These are phyloP conservation scores for Drosophila lacicola DNA, from an alignment of 2,888 invertebrate species.

Conservation along the genomic window DNA sequence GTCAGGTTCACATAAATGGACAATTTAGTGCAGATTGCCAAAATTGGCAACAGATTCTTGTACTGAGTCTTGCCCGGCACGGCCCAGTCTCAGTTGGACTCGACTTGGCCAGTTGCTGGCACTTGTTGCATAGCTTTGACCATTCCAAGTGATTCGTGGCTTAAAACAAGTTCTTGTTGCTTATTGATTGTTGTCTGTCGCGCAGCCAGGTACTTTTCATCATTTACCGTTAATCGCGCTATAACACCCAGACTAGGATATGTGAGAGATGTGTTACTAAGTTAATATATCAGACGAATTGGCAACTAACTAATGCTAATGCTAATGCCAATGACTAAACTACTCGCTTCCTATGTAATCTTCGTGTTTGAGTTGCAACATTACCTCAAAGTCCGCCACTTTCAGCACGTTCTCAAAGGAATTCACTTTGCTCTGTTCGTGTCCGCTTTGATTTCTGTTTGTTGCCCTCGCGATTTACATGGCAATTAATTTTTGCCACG, in stretches of 20 bases:
- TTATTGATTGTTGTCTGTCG: conserved; percentile 25
- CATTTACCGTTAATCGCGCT: conserved; percentile 55
- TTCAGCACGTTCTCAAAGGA: conserved; percentile 51
- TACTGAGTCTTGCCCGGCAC: conserved; percentile 26
- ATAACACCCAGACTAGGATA: neutral
- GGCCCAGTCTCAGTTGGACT: conserved; percentile 39
- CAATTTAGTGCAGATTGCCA: conserved; percentile 78
- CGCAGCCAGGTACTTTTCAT: conserved; percentile 59
- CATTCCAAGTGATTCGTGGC: conserved; percentile 60
- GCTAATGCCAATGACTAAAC: conserved; percentile 21
- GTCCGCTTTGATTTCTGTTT: conserved; percentile 36
- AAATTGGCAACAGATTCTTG: conserved; percentile 71
- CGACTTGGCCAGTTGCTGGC: conserved; percentile 33
- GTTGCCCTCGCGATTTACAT: conserved; percentile 53
- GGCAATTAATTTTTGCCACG: conserved; percentile 73
- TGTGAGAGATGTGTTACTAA: conserved; percentile 11
- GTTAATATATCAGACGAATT: conserved; percentile 3
- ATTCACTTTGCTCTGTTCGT: conserved; percentile 61
- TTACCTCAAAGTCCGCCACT: conserved; percentile 21
- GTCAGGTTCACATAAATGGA: conserved; percentile 70
- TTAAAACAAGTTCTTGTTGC: conserved; percentile 45
- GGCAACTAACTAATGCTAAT: conserved; percentile 24
- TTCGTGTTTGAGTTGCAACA: conserved; percentile 34
- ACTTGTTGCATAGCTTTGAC: conserved; percentile 70
- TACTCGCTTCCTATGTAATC: conserved; percentile 25